phyloP scores from a whole-genome alignment of 2,113 vertebrate genomes.

The Romanogobio albipinnatus region DNA sequence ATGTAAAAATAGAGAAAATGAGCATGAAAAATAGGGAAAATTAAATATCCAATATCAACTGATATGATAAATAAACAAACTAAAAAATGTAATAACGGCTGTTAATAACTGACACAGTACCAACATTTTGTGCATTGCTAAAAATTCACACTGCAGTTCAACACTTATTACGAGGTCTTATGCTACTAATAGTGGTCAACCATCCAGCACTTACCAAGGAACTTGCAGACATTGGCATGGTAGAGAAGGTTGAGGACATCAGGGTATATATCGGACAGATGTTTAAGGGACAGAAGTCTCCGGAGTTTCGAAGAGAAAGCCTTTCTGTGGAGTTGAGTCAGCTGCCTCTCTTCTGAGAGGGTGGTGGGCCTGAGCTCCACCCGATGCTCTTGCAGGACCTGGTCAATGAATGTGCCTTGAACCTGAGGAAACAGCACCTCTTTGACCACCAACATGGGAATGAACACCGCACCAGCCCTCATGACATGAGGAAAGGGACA shows the following conservation, averaged over 20 bases:
- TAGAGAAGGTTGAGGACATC: constrained; percentile 85
- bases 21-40: not conserved
- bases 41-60: not conserved
- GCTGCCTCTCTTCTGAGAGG: constrained; percentile 88
- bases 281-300: constrained; percentile 90
- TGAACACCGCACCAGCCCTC: constrained; percentile 85
- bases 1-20: not conserved
- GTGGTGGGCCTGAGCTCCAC: constrained; percentile 93
- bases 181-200: not conserved
- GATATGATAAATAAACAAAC: not conserved
- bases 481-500: constrained; percentile 93
- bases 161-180: not conserved
- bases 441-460: constrained; percentile 94
- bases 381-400: constrained; percentile 89
- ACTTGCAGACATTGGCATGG: constrained; percentile 79
- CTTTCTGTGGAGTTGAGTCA: constrained; percentile 84
- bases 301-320: constrained; percentile 88
- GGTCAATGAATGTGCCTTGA: constrained; percentile 80
- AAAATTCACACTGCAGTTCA: not conserved
- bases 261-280: constrained; percentile 80
- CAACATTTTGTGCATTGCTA: not conserved
- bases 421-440: constrained; percentile 89
- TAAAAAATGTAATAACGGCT: not conserved
- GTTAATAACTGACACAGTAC: not conserved
- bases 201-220: constrained; percentile 81